Conservation (phyloP, 2,797 vertebrate genomes). For the Nyctalus aviator region DNA sequence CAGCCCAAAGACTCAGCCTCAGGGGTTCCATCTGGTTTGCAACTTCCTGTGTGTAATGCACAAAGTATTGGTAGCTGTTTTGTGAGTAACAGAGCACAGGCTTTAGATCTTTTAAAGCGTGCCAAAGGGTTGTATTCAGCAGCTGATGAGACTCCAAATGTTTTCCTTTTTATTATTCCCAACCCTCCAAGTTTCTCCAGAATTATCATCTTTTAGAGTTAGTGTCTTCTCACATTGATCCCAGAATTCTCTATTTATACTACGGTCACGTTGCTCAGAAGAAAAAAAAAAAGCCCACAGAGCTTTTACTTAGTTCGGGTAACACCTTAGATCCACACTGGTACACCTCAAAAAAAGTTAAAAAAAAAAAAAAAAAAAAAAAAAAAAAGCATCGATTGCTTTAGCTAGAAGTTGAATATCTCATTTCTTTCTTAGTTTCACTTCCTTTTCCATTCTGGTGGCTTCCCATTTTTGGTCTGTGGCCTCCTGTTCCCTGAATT, state of each 20-base stretch:
- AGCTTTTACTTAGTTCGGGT: conserved; percentile 57
- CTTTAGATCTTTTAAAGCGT: background rate
- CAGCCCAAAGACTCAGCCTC: background rate
- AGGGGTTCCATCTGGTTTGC: conserved; percentile 12
- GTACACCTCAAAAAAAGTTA: background rate
- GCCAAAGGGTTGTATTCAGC: background rate
- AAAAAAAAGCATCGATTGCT: background rate
- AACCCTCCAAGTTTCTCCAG: background rate
- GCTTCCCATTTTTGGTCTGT: background rate
- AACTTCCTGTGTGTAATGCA: conserved; percentile 37
- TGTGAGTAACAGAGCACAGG: background rate
- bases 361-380: no score
- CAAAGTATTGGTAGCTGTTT: background rate
- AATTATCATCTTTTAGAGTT: conserved; percentile 19
- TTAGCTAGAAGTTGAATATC: background rate
- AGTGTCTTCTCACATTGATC: conserved; percentile 13
- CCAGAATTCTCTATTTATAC: conserved; percentile 39
- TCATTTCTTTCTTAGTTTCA: conserved; percentile 17
- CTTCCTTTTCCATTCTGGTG: conserved; percentile 35
- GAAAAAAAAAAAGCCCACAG: background rate
- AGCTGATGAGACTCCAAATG: background rate
- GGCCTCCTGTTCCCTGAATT: conserved; percentile 12
- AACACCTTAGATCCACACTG: background rate
- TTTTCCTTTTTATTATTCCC: conserved; percentile 49
- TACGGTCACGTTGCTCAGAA: background rate